phyloP scores from a whole-genome alignment of 2,113 vertebrate genomes.

The Chlamydotis undulata region DNA sequence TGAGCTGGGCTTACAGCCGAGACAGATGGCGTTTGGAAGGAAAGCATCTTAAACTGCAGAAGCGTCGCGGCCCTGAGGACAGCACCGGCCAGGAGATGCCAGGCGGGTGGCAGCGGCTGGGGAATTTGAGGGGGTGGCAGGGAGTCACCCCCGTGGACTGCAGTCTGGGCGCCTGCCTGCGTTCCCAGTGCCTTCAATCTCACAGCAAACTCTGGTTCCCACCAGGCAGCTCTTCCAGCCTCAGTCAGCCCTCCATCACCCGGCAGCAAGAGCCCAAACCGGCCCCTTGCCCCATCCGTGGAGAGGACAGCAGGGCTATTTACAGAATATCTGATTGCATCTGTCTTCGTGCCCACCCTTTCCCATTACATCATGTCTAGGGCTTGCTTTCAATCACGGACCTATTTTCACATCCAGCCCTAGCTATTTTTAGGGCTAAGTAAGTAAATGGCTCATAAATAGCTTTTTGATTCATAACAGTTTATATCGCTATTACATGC shows the following conservation, averaged over 20 bases:
- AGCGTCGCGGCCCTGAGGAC: accelerated
- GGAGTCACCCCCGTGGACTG: not conserved
- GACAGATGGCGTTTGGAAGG: not conserved
- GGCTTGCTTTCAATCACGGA: conserved; percentile 60
- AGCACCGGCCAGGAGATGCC: not conserved
- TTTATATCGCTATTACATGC: not conserved
- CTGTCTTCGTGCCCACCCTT: not conserved
- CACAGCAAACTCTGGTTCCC: not conserved
- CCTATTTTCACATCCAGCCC: conserved; percentile 28
- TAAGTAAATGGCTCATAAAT: conserved; percentile 59
- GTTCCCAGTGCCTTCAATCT: accelerated
- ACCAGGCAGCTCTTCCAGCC: not conserved
- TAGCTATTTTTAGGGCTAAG: conserved; percentile 54
- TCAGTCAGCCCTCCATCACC: not conserved
- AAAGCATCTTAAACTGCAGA: not conserved
- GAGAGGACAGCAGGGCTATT: not conserved
- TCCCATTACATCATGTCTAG: conserved; percentile 8
- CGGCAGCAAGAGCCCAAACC: not conserved
- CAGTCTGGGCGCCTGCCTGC: accelerated
- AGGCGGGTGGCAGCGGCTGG: accelerated
- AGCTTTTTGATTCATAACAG: conserved; percentile 24
- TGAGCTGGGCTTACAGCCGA: not conserved
- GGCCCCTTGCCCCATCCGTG: not conserved
- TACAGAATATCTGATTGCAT: not conserved
- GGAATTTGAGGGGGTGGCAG: not conserved